Conservation (phyloP, 2,888 invertebrate genomes). For the Cephus sareptanus region DNA sequence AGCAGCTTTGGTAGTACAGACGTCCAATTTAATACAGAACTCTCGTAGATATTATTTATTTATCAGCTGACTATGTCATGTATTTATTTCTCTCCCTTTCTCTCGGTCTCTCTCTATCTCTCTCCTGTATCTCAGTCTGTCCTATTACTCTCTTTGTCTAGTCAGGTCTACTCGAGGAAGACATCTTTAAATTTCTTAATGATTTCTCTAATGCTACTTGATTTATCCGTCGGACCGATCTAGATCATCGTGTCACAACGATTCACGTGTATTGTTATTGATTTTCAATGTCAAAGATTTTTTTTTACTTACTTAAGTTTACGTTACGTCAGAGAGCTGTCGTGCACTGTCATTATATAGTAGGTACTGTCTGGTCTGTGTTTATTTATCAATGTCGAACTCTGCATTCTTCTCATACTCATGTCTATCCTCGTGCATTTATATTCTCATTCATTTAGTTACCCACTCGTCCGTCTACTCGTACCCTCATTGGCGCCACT, state of each 20-base stretch:
- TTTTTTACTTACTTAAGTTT: neutral
- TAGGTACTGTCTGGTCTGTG: conserved; percentile 7
- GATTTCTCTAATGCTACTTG: neutral
- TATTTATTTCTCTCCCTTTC: neutral
- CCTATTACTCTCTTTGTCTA: neutral
- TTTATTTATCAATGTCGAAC: neutral
- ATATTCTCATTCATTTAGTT: neutral
- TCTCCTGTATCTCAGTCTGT: no score
- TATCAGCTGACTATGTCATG: conserved; percentile 36
- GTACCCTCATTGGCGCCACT: neutral
- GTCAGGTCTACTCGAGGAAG: neutral
- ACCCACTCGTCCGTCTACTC: neutral
- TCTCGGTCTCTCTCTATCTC: neutral
- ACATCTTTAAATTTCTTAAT: neutral
- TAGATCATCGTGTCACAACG: neutral
- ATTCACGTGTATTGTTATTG: neutral
- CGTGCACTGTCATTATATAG: neutral
- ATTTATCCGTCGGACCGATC: neutral
- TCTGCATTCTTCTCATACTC: neutral
- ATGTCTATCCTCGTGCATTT: neutral
- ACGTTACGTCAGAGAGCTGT: neutral
- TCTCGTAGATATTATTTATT: conserved; percentile 22
- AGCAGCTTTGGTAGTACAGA: conserved; percentile 95
- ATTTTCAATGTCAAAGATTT: neutral
- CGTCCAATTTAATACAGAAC: conserved; percentile 67